Conservation (phyloP, 2,113 vertebrate species). For the Arothron firmamentum region DNA sequence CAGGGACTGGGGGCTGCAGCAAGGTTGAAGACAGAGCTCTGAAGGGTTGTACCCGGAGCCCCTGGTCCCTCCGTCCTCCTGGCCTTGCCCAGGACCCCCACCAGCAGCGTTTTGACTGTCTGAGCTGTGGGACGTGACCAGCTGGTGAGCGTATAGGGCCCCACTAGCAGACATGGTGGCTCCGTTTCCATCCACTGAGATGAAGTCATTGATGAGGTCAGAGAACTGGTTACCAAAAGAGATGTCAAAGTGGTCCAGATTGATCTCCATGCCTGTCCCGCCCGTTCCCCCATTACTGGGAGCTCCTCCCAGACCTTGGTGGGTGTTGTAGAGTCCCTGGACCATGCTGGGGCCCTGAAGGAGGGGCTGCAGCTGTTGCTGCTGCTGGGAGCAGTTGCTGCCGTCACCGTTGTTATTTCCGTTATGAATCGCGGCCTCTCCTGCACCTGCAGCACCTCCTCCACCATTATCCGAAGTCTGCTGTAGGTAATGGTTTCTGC, state of each 20-base stretch:
- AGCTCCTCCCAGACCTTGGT: constrained; percentile 76
- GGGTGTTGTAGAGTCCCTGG: constrained; percentile 90
- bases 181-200: constrained; percentile 90
- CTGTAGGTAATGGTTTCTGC: constrained; percentile 89
- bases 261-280: constrained; percentile 91
- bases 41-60: constrained; percentile 84
- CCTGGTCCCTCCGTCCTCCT: constrained; percentile 80
- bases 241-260: constrained; percentile 98
- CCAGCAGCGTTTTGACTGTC: constrained; percentile 75
- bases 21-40: constrained; percentile 90
- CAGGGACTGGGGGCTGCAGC: constrained; percentile 93
- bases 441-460: constrained; percentile 43
- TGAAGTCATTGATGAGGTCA: constrained; percentile 98
- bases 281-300: constrained; percentile 72
- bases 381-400: constrained; percentile 64
- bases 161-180: constrained; percentile 74
- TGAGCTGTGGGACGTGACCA: constrained; percentile 79
- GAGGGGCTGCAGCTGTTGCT: constrained; percentile 82
- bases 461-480: constrained; percentile 60
- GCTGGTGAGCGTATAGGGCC: constrained; percentile 88
- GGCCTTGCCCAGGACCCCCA: constrained; percentile 64
- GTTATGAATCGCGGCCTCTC: constrained; percentile 70
- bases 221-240: constrained; percentile 99
- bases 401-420: constrained; percentile 74
- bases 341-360: constrained; percentile 87